Evolutionary conservation across 1,140 invertebrate genomes (phyloP), one percentile per base, ranked within the genome.

Genomic region (Macrobrachium nipponense): DNA sequence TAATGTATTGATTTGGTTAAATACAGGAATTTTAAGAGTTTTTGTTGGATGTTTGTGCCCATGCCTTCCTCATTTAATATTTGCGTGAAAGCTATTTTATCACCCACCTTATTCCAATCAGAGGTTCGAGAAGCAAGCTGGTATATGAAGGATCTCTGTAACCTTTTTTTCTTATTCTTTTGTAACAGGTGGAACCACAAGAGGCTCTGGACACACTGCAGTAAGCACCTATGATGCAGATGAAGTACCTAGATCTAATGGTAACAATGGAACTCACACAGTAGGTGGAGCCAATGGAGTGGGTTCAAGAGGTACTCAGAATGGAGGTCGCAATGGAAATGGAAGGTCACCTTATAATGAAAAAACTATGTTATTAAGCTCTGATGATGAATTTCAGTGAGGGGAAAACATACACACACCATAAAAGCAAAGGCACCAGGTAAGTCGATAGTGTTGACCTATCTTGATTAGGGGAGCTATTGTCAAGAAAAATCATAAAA

Each of bases 331-430:
- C n/a, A 82, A 76, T 14, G 75, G 85, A 23, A 78, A 80, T 59
- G 85, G 80, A 43, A 87, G 87, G 86, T 88, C 76, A 73, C 89
- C 96, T 91, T 97, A 98, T 92, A 98, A 96, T 92, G 98, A 99
- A 92, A 98, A 99, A 92, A 97, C 97, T 27, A 97, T 98, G 93
- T 93, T 99, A 79, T 93, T 99, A 82, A 98, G 96, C 92, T 98
- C 97, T 83, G 98, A 99, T 91, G 98, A 99, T 92, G 98, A 99
- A 92, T 98, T 98, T 92, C 96, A 97, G 93, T 98, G 91, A 93
- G 80, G 60, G 36, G 72, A 80, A 51, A 58, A 51, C 12, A 61
- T 59, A 87, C 20, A 23, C n/a, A n/a, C 18, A 61, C 4, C 17
- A 18, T 58, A 83, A 61, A 73, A 62, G 44, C 43, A 83, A 61